Evolutionary conservation across 1,140 invertebrate genomes (phyloP), one percentile per base, ranked within the genome.

Genomic region (Drosophila saltans): DNA sequence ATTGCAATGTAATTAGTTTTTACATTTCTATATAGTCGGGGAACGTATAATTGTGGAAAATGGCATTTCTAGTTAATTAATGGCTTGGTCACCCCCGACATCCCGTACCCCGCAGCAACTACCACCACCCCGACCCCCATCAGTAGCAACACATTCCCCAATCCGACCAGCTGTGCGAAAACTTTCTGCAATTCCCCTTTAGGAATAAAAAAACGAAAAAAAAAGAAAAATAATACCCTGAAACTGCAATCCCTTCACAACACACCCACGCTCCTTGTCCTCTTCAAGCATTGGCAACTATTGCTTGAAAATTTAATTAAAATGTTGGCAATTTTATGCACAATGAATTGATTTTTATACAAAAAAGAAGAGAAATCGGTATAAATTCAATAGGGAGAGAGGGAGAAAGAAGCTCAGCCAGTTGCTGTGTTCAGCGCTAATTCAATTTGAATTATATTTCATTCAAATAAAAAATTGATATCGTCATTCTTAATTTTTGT

Each of bases 1-100:
- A 89, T 89, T 89, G 84, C 84, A 89, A 89, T 89, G 84, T 89
- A 89, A 89, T 89, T 89, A 89, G 84, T 89, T 89, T 88, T 89
- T 89, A 89, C 84, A 89, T 89, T 89, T 89, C 84, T 89, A 89
- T 89, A 89, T 81, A 89, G 84, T 84, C 69, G 77, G 75, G 74
- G 69, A 89, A 89, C 85, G 84, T 89, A 84, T 89, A 89, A 89
- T 89, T 89, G 84, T 89, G 78, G 85, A 89, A 89, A 89, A 89
- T 89, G 80, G 74, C 84, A 89, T 89, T 89, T 89, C 81, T 89
- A 89, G 84, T 89, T 89, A 89, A 89, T 89, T 89, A 89, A 89
- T 89, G 81, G 84, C 80, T 66, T 66, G 75, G 24, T 56, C 62
- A 52, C 40, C 26, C 64, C 72, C 21, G 16, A n/a, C 45, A 3